These are phyloP conservation scores for Drosophila parabipectinata DNA, from an alignment of 1,140 invertebrate genomes.

Conservation along the genomic window DNA sequence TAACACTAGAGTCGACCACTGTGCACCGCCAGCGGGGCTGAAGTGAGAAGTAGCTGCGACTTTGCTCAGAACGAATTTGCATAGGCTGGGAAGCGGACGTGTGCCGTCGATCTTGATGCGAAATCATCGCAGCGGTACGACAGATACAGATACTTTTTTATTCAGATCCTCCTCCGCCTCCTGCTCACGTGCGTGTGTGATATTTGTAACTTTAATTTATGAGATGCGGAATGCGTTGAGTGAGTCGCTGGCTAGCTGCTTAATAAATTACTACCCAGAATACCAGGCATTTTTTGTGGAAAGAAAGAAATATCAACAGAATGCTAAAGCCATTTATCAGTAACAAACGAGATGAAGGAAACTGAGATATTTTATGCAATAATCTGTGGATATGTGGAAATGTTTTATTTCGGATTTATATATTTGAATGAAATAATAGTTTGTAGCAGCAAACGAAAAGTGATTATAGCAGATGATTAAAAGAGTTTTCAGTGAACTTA, in stretches of 20 bases:
- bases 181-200: constrained; percentile 33
- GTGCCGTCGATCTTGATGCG: constrained; percentile 46
- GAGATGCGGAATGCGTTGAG: constrained; percentile 60
- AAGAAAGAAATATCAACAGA: constrained; percentile 41
- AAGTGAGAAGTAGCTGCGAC: constrained; percentile 14
- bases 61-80: constrained; percentile 69
- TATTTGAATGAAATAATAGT: background rate
- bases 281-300: constrained; percentile 58
- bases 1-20: constrained; percentile 3
- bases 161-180: constrained; percentile 11
- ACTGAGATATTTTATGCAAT: constrained; percentile 26
- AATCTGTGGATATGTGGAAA: constrained; percentile 58
- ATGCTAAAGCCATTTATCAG: constrained; percentile 64
- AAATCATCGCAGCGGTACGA: constrained; percentile 48
- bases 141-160: constrained; percentile 44
- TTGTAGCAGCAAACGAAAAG: background rate
- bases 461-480: background rate
- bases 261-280: constrained; percentile 65
- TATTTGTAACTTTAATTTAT: constrained; percentile 74
- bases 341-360: constrained; percentile 46
- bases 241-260: constrained; percentile 48
- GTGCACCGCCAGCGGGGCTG: background rate
- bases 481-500: background rate
- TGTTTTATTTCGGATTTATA: constrained; percentile 12
- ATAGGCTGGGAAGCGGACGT: constrained; percentile 62